Percentiles rank a stretch among this genome's conserved stretches.
These are phyloP conservation scores for Nansenia antarctica DNA, from an alignment of 2,113 vertebrate genomes.

Conservation along the genomic window DNA sequence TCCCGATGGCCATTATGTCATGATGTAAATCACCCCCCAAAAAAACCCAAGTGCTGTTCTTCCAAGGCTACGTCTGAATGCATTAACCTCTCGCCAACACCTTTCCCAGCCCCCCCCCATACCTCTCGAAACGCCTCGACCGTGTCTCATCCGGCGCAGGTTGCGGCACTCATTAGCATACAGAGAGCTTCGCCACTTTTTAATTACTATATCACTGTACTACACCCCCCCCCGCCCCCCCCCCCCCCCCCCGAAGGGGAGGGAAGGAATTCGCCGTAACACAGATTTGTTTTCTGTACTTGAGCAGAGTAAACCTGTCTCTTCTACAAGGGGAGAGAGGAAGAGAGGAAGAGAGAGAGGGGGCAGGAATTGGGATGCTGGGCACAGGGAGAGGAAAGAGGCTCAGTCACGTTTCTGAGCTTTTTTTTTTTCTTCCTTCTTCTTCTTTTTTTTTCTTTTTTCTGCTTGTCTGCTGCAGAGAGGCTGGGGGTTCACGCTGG, in stretches of 20 bases:
- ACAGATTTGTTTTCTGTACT: conserved; percentile 20
- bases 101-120: conserved; percentile 47
- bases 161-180: conserved; percentile 30
- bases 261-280: no score
- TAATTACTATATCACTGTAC: conserved; percentile 64
- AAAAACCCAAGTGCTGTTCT: no score
- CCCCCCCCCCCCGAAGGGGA: no score
- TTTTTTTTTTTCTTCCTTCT: conserved; percentile 42
- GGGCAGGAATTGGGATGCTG: conserved; percentile 54
- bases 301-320: not conserved
- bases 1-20: conserved; percentile 55
- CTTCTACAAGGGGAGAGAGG: not conserved
- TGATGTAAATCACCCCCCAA: conserved; percentile 59
- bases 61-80: conserved; percentile 53
- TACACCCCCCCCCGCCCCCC: no score
- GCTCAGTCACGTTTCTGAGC: conserved; percentile 51
- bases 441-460: conserved; percentile 40
- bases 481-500: conserved; percentile 37
- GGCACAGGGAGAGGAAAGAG: conserved; percentile 38
- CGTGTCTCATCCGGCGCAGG: conserved; percentile 21
- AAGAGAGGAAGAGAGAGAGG: conserved; percentile 38
- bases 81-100: conserved; percentile 60
- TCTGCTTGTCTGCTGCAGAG: conserved; percentile 48
- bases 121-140: conserved; percentile 54
- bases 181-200: conserved; percentile 48